These are phyloP conservation scores for Drosophila vallismaia DNA, from an alignment of 2,888 invertebrate species.

Conservation along the genomic window DNA sequence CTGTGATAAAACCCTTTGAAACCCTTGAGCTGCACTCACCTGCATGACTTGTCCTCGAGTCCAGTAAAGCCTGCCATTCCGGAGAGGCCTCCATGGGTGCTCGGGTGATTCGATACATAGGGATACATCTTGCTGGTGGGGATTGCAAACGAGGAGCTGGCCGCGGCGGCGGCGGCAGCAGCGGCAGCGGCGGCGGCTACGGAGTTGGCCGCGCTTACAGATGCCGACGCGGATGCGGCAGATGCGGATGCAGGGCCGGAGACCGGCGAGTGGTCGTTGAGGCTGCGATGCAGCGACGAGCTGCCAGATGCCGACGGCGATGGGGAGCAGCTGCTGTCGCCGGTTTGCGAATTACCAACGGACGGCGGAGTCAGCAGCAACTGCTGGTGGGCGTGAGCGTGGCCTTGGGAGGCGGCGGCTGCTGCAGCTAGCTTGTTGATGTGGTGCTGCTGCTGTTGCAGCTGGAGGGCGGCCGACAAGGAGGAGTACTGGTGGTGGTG, in stretches of 20 bases:
- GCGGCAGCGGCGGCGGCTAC: conserved; percentile 80
- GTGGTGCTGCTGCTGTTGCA: conserved; percentile 81
- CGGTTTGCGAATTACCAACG: conserved; percentile 71
- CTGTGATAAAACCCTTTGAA: neutral
- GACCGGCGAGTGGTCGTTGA: conserved; percentile 83
- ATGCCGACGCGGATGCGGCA: conserved; percentile 79
- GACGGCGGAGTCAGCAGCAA: conserved; percentile 80
- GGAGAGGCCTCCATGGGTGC: conserved; percentile 91
- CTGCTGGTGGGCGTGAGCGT: conserved; percentile 78
- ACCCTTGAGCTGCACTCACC: conserved; percentile 70
- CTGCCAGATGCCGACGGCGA: conserved; percentile 67
- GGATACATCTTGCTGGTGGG: conserved; percentile 94
- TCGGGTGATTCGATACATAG: conserved; percentile 91
- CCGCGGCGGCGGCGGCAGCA: conserved; percentile 78
- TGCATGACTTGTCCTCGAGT: conserved; percentile 84
- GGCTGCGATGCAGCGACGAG: conserved; percentile 72
- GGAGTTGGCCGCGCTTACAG: conserved; percentile 76
- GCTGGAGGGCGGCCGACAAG: conserved; percentile 83
- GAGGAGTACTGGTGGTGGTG: conserved; percentile 82
- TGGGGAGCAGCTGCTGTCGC: conserved; percentile 76
- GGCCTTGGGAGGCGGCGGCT: conserved; percentile 73
- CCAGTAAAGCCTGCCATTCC: conserved; percentile 86
- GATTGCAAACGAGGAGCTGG: conserved; percentile 86
- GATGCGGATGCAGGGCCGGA: conserved; percentile 79
- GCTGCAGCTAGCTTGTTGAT: conserved; percentile 81